Base-by-base conservation (phyloP, 2,888 invertebrate species). In the Aspidiotus rigidus region DNA sequence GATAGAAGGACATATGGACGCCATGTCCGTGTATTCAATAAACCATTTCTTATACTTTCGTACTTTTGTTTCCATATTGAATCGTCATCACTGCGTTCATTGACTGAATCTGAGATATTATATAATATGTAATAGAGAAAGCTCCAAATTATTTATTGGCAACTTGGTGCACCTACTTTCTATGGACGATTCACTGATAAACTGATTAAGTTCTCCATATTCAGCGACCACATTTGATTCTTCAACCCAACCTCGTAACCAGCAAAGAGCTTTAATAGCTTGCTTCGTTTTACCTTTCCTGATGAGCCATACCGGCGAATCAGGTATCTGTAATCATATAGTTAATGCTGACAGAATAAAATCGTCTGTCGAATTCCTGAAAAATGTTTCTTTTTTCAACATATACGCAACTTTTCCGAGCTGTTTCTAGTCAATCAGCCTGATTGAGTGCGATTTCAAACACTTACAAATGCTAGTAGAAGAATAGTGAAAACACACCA, bases 161-260 rank as follows among this genome's bases (percentile, higher is more conserved):
- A 28, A 3, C 28, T 28, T 28, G 28, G 28, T 28, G 28, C 28
- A 28, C 28, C 28, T 28, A 28, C 28, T 28, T 28, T 28, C 5
- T 28, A 3, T 5, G 5, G 28, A 28, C 28, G 28, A 28, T 28
- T 28, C 5, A 28, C 5, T 53, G n/a, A 53, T n/a, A 5, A 13
- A 53, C 11, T 53, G 11, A 13, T 5, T 53, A 13, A 53, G 53
- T 11, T 53, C 53, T 53, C 5, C 53, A 53, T 13, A 53, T 53
- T 53, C 53, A 5, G n/a, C 5, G 11, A n/a, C 5, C 15, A 53
- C 53, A 13, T 11, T 13, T 3, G 11, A 11, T 53, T 53, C 53
- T 53, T 53, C 53, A n/a, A 53, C 53, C 53, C 53, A 53, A 53
- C 53, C 53, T 11, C 53, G 53, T 5, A 53, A 53, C 53, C 53